Base-by-base conservation (phyloP, 2,797 vertebrate genomes). In the Myripristis jacobus region DNA sequence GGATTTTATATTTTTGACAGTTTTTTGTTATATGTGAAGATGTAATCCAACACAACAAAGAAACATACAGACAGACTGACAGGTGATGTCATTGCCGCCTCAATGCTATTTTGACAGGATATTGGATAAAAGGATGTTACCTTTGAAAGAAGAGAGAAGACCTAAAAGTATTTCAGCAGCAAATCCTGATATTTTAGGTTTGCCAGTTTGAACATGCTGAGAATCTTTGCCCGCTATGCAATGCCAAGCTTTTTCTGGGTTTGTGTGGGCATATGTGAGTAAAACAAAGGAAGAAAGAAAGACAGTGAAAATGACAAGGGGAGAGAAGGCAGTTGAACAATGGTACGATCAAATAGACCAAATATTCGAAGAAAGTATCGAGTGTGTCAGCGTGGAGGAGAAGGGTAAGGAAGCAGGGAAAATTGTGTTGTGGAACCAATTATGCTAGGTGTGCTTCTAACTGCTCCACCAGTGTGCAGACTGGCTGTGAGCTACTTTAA, bases 341-440 rank as follows among this genome's bases (percentile, higher is more conserved):
- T 21, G 1, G 1, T 75, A n/a, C 21, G 60, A 85, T 85, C 73
- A 75, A 75, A 71, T 66, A 21, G 51, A 68, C 44, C 18, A 68
- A 75, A 72, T 77, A 68, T 84, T 74, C 74, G 55, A 66, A 71
- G 21, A 83, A 53, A 24, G 50, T 25, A 72, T 22, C 25, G 44
- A 80, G 66, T 44, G 55, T 66, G 78, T 72, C 29, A 77, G 60
- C 44, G 75, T 15, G 24, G 64, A 25, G 11, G 2, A 61, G 44
- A 64, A 36, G 21, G 31, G 58, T 51, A 56, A 38, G 27, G 56
- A 64, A 71, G 46, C 6, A 54, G 5, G 19, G 31, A 50, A 57
- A 62, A 75, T 47, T 60, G 73, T 60, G 73, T 52, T 71, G 34
- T 57, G 59, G 75, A 82, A 67, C 75, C 74, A 81, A 80, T 80